A percentile compares a stretch with the other conserved stretches of the same genome.
Conservation (phyloP, 2,113 vertebrate species). For the Salvelinus fontinalis region DNA sequence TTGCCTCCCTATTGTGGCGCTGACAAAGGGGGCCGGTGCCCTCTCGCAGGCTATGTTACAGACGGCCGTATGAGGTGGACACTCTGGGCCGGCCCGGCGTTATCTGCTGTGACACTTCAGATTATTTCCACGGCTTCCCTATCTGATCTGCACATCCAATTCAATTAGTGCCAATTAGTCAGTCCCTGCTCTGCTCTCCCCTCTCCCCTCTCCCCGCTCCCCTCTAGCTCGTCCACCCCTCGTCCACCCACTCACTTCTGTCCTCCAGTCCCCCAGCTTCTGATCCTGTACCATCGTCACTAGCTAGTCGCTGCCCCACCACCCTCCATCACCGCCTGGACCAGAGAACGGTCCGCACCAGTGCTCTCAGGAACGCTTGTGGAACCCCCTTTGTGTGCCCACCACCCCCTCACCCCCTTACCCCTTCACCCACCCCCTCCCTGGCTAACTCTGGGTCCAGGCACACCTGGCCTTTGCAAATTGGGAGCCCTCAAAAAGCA, state of each 20-base stretch:
- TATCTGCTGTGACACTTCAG: conserved; percentile 80
- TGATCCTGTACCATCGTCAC: neutral
- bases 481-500: conserved; percentile 20
- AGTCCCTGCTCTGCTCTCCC: conserved; percentile 48
- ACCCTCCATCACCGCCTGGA: neutral
- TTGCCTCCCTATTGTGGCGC: conserved; percentile 60
- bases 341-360: neutral
- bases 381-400: neutral
- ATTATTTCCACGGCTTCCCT: conserved; percentile 77
- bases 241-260: too few species aligned
- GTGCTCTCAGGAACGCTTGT: neutral
- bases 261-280: conserved; percentile 2
- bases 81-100: conserved; percentile 69
- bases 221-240: too few species aligned
- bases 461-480: conserved; percentile 12
- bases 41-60: conserved; percentile 80
- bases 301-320: neutral
- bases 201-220: neutral
- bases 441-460: neutral
- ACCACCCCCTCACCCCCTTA: neutral
- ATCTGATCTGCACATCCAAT: conserved; percentile 80
- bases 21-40: conserved; percentile 68
- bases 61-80: conserved; percentile 75
- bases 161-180: conserved; percentile 81
- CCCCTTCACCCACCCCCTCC: neutral